A percentile compares a stretch with the other conserved stretches of the same genome.
Conservation (phyloP, 2,888 invertebrate genomes). For the Bellardia bayeri region DNA sequence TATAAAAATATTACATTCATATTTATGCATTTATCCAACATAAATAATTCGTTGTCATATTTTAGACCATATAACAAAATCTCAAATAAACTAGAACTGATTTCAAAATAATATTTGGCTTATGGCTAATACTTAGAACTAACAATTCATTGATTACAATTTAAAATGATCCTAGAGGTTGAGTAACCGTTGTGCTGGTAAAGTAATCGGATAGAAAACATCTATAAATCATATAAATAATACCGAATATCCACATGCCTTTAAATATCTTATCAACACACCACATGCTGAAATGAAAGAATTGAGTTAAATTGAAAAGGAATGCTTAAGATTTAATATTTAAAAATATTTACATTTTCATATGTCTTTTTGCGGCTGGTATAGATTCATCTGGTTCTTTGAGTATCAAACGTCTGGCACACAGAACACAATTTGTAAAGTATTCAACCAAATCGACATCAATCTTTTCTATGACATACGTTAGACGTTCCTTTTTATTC, state of each 20-base stretch:
- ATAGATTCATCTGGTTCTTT: constrained; percentile 93
- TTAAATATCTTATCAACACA: constrained; percentile 91
- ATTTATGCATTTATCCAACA: not conserved
- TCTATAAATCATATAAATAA: constrained; percentile 85
- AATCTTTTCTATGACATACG: constrained; percentile 88
- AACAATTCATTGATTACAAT: constrained; percentile 13
- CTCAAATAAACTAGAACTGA: constrained; percentile 45
- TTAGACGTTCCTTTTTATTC: constrained; percentile 87
- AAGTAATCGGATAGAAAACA: constrained; percentile 77
- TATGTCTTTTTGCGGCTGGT: constrained; percentile 91
- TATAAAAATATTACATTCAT: not conserved
- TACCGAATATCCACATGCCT: constrained; percentile 87
- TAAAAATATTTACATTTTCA: constrained; percentile 88
- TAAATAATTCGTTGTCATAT: not conserved
- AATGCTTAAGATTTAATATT: not conserved
- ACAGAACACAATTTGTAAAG: constrained; percentile 92
- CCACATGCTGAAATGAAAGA: constrained; percentile 90
- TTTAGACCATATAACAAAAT: constrained; percentile 8
- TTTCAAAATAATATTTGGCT: constrained; percentile 56
- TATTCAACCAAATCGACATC: constrained; percentile 91
- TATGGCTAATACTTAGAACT: constrained; percentile 36
- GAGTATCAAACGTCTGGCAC: constrained; percentile 91
- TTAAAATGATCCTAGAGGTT: constrained; percentile 70
- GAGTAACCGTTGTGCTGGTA: constrained; percentile 62
- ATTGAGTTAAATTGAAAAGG: not conserved